These are phyloP conservation scores for Cryptotermes secundus DNA, from an alignment of 1,140 invertebrate genomes.

Conservation along the genomic window DNA sequence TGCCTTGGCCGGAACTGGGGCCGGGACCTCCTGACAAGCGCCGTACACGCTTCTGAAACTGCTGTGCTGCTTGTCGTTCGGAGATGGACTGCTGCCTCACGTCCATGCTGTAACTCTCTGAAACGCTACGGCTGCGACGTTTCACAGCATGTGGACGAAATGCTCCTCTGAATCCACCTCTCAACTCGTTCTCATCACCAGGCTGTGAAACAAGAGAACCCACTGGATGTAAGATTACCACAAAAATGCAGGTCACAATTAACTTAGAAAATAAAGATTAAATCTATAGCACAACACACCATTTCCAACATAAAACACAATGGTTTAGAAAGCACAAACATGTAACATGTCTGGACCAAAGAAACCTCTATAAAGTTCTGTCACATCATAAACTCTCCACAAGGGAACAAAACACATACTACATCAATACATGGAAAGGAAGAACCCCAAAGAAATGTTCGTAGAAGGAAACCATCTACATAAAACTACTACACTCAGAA, in stretches of 20 bases:
- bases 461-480: no score
- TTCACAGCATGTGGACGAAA: conserved; percentile 49
- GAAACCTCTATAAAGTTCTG: background rate
- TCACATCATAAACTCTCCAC: background rate
- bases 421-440: no score
- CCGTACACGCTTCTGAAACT: conserved; percentile 44
- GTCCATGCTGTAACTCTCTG: conserved; percentile 53
- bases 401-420: no score
- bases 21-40: conserved; percentile 49
- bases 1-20: conserved; percentile 35
- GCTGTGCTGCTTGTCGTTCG: conserved; percentile 46
- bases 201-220: conserved; percentile 29
- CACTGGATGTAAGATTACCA: background rate
- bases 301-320: background rate
- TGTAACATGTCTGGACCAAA: background rate
- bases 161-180: conserved; percentile 48
- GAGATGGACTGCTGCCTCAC: conserved; percentile 38
- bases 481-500: no score
- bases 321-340: background rate
- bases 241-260: background rate
- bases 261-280: background rate
- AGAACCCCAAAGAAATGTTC: no score
- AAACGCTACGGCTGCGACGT: conserved; percentile 59
- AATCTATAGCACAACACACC: background rate
- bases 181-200: conserved; percentile 34